Conservation (phyloP, 92 coral and sea anemone species). For the Epizoanthus illoricatus region DNA sequence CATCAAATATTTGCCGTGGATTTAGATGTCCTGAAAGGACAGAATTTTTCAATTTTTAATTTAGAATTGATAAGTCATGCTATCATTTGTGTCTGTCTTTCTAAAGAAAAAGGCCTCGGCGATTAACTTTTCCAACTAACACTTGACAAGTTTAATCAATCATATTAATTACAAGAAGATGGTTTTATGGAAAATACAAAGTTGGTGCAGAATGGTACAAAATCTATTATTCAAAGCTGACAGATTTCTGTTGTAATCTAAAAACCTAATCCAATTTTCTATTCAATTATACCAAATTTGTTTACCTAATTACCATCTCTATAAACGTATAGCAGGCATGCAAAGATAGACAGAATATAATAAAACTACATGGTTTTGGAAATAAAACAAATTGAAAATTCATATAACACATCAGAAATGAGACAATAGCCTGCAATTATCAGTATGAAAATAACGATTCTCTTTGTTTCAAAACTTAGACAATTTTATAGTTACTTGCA, state of each 20-base stretch:
- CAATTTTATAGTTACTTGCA: too few species aligned
- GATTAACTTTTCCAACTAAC: neutral
- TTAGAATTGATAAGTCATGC: neutral
- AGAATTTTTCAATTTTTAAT: slow-evolving; percentile 20
- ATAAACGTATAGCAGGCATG: neutral
- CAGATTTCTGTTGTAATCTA: slow-evolving; percentile 10
- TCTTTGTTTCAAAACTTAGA: too few species aligned
- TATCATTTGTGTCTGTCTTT: neutral
- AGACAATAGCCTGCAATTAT: too few species aligned
- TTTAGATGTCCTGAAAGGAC: slow-evolving; percentile 25
- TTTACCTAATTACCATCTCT: slow-evolving; percentile 1
- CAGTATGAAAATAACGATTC: too few species aligned
- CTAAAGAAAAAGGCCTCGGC: neutral
- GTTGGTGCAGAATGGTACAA: neutral
- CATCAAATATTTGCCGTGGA: slow-evolving; percentile 31
- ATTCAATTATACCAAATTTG: slow-evolving; percentile 10
- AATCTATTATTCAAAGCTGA: neutral
- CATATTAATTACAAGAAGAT: neutral
- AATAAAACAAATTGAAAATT: neutral
- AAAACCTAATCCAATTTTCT: neutral
- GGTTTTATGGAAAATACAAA: neutral
- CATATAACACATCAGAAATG: neutral
- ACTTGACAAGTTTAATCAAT: slow-evolving; percentile 19
- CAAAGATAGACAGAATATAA: neutral
- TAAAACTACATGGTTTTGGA: neutral